Evolutionary conservation across 2,797 vertebrate species (phyloP), one percentile per base, ranked within the genome.

Genomic region (Gila robusta): DNA sequence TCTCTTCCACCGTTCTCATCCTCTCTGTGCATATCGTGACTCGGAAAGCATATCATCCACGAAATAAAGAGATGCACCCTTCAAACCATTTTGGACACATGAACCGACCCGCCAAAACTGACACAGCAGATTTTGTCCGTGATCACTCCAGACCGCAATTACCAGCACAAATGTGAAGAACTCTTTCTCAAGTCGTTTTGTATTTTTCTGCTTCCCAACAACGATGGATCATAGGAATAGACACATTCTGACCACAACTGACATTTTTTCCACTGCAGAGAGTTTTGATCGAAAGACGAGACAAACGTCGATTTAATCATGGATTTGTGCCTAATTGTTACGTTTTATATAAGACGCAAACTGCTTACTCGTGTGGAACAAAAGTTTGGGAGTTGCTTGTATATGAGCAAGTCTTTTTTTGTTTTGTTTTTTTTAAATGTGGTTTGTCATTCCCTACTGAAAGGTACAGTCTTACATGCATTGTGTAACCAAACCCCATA

Each of bases 81-180:
- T 71, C 74, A 88, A 85, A 81, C 73, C 87, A 92, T 94, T 52
- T 70, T 91, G 80, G 87, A 94, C 94, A 95, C 93, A 93, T 93
- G 93, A 93, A 92, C 94, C 93, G 94, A 95, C 96, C 96, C 44
- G 95, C 95, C 95, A 96, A 96, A 96, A 96, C 95, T 95, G 96
- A 96, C 95, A 95, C 94, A 93, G 94, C 94, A 94, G 92, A 93
- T 94, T 79, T 94, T 94, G 93, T 93, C 93, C 84, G 37, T 70
- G 83, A 79, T 79, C 94, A 95, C 94, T 95, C 94, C 93, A 93
- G 94, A 95, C 93, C 94, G 94, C 94, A 92, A 94, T 93, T 94
- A 96, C 96, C 95, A 96, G 94, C 95, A 94, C 94, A 96, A 96
- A 96, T 96, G 96, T 96, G 95, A 96, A 96, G 94, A 96, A 96